These are phyloP conservation scores for Julus scandinavius DNA, from an alignment of 2,888 invertebrate genomes.

Conservation along the genomic window DNA sequence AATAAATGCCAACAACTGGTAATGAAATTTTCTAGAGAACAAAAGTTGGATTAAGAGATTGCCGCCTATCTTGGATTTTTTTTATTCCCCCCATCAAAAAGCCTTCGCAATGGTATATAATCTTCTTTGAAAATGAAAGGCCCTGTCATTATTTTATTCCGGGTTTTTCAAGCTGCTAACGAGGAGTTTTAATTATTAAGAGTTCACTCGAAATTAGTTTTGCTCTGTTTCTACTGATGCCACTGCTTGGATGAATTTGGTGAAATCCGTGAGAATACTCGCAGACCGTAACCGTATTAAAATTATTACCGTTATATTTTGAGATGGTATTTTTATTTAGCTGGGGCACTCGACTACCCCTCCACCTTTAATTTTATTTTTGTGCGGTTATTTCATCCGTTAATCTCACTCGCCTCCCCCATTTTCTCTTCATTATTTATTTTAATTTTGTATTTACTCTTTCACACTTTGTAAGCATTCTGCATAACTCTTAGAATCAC, in stretches of 20 bases:
- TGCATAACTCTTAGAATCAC: conserved; percentile 49
- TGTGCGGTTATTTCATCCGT: conserved; percentile 35
- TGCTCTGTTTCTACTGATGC: conserved; percentile 5
- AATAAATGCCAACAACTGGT: neutral
- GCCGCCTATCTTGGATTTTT: neutral
- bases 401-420: neutral
- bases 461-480: conserved; percentile 37
- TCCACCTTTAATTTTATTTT: neutral
- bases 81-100: neutral
- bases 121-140: neutral
- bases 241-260: neutral
- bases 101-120: neutral
- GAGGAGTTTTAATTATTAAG: neutral
- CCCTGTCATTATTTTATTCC: neutral
- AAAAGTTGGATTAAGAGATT: neutral
- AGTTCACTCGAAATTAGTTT: conserved; percentile 24
- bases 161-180: neutral
- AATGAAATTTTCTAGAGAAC: neutral
- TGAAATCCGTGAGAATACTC: neutral
- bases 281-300: neutral
- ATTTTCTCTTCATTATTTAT: conserved; percentile 8
- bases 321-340: neutral
- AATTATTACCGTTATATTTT: neutral
- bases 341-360: neutral
- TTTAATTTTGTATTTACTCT: conserved; percentile 48